phyloP scores from a whole-genome alignment of 2,113 vertebrate species.

The Hyperoodon ampullatus region DNA sequence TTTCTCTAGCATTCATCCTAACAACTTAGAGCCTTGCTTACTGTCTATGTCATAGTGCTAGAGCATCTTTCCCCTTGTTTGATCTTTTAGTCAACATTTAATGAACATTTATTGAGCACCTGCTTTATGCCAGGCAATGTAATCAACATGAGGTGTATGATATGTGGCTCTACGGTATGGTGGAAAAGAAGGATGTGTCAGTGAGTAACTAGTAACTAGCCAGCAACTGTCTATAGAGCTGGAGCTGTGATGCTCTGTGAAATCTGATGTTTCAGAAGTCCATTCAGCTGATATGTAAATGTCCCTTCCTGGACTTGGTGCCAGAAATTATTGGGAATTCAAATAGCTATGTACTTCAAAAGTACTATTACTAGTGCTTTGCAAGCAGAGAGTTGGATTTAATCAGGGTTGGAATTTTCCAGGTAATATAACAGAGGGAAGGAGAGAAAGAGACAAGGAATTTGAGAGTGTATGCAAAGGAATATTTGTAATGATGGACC shows the following conservation, averaged over 20 bases:
- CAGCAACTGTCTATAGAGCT: neutral
- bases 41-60: neutral
- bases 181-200: neutral
- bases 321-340: constrained; percentile 37
- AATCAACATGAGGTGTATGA: neutral
- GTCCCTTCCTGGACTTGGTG: neutral
- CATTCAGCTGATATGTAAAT: neutral
- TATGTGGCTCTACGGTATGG: neutral
- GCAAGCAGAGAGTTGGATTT: constrained; percentile 52
- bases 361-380: neutral
- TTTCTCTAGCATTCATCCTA: neutral
- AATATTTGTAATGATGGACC: constrained; percentile 34
- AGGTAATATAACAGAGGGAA: constrained; percentile 44
- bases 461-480: constrained; percentile 50
- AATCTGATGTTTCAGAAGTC: neutral
- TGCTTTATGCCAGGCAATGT: neutral
- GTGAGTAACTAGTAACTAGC: constrained; percentile 20
- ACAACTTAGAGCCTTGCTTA: neutral
- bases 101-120: neutral
- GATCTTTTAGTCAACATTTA: constrained; percentile 1
- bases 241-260: neutral
- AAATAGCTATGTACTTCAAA: neutral
- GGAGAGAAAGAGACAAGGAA: constrained; percentile 48
- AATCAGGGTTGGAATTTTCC: constrained; percentile 50
- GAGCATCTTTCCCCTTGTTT: neutral